A percentile compares a stretch with the other conserved stretches of the same genome.
phyloP scores from a whole-genome alignment of 1,140 invertebrate genomes.

The Sitophilus oryzae region DNA sequence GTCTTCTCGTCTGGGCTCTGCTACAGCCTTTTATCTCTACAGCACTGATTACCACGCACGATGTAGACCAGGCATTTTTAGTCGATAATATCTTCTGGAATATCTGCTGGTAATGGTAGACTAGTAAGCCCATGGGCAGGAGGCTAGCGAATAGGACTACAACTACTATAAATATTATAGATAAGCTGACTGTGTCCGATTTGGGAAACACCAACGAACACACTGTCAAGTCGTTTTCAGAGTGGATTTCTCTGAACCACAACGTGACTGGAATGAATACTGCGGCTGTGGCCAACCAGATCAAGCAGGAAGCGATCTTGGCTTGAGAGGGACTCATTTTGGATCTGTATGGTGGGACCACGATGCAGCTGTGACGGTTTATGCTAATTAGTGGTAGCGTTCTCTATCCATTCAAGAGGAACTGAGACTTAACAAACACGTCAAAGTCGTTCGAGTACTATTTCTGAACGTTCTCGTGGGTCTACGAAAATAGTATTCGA shows the following conservation, averaged over 20 bases:
- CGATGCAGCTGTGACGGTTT: constrained; percentile 54
- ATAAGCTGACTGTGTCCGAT: constrained; percentile 46
- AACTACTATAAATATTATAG: constrained; percentile 51
- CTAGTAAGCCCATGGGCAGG: constrained; percentile 51
- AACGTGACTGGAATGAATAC: constrained; percentile 51
- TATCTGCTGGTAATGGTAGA: constrained; percentile 54
- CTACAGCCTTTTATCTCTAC: constrained; percentile 27
- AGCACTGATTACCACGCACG: constrained; percentile 45
- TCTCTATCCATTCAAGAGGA: constrained; percentile 52
- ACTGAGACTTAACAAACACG: constrained; percentile 50
- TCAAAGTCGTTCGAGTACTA: constrained; percentile 51
- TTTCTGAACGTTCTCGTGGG: constrained; percentile 54
- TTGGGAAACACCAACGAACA: constrained; percentile 55
- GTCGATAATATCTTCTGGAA: constrained; percentile 53
- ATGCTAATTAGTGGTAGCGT: constrained; percentile 55
- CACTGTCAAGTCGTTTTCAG: constrained; percentile 39
- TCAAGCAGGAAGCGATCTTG: constrained; percentile 42
- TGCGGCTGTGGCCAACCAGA: constrained; percentile 48
- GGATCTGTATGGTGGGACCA: constrained; percentile 52
- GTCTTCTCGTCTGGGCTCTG: constrained; percentile 39
- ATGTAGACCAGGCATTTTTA: constrained; percentile 48
- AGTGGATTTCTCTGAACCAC: constrained; percentile 48
- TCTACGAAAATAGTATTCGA: constrained; percentile 48
- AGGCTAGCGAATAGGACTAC: constrained; percentile 49
- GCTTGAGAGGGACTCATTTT: constrained; percentile 48